Base-by-base conservation (phyloP, 2,113 vertebrate genomes). In the Hemiprocne comata region DNA sequence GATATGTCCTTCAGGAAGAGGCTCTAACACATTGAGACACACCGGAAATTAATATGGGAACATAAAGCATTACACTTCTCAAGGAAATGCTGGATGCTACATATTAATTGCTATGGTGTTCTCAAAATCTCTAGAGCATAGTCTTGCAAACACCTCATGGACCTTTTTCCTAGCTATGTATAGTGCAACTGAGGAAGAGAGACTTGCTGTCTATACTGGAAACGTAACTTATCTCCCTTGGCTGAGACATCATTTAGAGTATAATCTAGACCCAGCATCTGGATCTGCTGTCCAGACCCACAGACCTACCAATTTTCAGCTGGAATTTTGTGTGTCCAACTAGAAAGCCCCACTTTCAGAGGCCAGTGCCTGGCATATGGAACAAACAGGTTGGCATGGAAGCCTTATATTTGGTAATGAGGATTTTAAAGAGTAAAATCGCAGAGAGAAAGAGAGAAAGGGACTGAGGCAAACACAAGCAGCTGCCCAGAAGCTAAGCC, bases 331-430 rank as follows among this genome's bases (percentile, higher is more conserved):
- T 33, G 74, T 2, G 11, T 60, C 53, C 48, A 87, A 24, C 42
- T 55, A 55, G 4, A 14, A 86, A 74, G 36, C n/a, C 11, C 8
- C 38, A 50, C 33, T 85, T 81, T 69, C 29, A 69, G 34, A 87
- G n/a, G 48, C 28, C 36, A 54, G 0, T 26, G 55, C 24, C 25
- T 42, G 64, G 70, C 5, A 23, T 0, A 54, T 1, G 0, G 38
- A 71, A 18, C 62, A 89, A 89, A 78, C 1, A 75, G 38, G 38
- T 53, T 75, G 48, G 83, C 25, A 46, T 4, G 25, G 77, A 89
- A 85, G 29, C 29, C 34, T 89, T 38, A 3, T 13, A 34, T 24
- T 57, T 82, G 34, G 26, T 23, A 79, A 50, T 11, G 15, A 57
- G 14, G 21, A 76, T 36, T 73, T 91, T 38, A 54, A 87, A 82